A percentile compares a stretch with the other conserved stretches of the same genome.
phyloP scores from a whole-genome alignment of 2,113 vertebrate species.

The Ornithorhynchus anatinus region DNA sequence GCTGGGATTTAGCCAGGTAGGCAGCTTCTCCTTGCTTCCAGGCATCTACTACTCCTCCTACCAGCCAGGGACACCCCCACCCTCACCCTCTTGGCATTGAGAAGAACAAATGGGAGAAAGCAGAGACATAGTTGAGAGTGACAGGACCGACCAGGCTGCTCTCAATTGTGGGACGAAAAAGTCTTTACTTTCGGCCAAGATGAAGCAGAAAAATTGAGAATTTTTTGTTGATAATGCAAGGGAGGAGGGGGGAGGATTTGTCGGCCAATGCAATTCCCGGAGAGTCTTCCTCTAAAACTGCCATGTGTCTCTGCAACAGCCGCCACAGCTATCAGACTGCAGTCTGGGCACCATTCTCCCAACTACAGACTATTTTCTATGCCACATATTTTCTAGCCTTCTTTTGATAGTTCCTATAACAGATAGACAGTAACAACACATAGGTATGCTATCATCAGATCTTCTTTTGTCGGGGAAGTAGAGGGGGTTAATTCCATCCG shows the following conservation, averaged over 20 bases:
- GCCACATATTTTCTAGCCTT: background rate
- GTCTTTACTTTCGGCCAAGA: slow-evolving; percentile 35
- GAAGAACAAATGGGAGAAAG: background rate
- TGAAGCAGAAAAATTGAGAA: slow-evolving; percentile 35
- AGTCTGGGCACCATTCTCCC: background rate
- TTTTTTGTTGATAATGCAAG: no score
- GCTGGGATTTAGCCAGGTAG: slow-evolving; percentile 54
- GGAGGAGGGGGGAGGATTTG: no score
- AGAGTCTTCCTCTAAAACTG: no score
- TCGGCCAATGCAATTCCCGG: no score
- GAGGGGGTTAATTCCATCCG: no score
- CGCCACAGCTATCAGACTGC: background rate
- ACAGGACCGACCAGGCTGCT: background rate
- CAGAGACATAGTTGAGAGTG: slow-evolving; percentile 10
- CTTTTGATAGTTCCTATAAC: background rate
- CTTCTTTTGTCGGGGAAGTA: background rate
- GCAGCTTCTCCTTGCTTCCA: slow-evolving; percentile 48
- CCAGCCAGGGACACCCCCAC: slow-evolving; percentile 45
- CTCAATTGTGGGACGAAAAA: slow-evolving; percentile 30
- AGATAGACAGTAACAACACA: background rate
- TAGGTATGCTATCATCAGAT: background rate
- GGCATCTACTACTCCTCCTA: slow-evolving; percentile 24
- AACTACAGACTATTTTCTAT: no score
- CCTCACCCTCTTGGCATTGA: slow-evolving; percentile 50
- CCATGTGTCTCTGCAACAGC: slow-evolving; percentile 28